Conservation (phyloP, 2,113 vertebrate species). For the Hippocampus barbouri region DNA sequence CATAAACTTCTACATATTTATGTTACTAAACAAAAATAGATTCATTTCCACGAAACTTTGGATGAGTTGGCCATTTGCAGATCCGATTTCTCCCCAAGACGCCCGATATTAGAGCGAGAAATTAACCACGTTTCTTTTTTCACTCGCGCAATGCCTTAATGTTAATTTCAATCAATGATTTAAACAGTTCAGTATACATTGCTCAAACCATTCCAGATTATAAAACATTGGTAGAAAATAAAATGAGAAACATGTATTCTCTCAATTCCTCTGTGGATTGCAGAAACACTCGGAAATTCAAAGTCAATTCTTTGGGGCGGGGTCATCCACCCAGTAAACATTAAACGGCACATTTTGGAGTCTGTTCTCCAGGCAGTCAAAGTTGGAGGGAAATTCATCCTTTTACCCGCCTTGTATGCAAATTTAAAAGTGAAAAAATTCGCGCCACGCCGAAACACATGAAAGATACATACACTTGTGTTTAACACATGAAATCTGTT, state of each 20-base stretch:
- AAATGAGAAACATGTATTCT: neutral
- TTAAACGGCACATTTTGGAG: neutral
- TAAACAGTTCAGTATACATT: too few relatives aligned
- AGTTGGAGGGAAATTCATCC: slow-evolving; percentile 18
- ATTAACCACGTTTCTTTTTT: too few relatives aligned
- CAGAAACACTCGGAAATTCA: neutral
- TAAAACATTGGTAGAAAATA: neutral
- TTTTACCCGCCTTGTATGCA: slow-evolving; percentile 67
- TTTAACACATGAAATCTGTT: rapidly evolving
- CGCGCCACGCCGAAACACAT: slow-evolving; percentile 64
- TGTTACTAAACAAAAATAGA: too few relatives aligned
- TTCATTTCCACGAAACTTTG: too few relatives aligned
- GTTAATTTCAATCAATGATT: too few relatives aligned
- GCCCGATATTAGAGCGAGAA: too few relatives aligned
- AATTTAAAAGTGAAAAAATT: slow-evolving; percentile 47
- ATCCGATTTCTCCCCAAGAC: too few relatives aligned
- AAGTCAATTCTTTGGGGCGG: neutral
- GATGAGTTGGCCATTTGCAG: too few relatives aligned
- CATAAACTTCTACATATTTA: too few relatives aligned
- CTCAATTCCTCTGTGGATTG: neutral
- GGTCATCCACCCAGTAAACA: neutral
- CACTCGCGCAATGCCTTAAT: too few relatives aligned
- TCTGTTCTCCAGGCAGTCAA: neutral
- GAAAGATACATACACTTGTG: slow-evolving; percentile 19
- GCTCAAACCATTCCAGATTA: neutral